Evolutionary conservation across 1,140 invertebrate species (phyloP), one percentile per base, ranked within the genome.

Genomic region (Calliopsis andreniformis): DNA sequence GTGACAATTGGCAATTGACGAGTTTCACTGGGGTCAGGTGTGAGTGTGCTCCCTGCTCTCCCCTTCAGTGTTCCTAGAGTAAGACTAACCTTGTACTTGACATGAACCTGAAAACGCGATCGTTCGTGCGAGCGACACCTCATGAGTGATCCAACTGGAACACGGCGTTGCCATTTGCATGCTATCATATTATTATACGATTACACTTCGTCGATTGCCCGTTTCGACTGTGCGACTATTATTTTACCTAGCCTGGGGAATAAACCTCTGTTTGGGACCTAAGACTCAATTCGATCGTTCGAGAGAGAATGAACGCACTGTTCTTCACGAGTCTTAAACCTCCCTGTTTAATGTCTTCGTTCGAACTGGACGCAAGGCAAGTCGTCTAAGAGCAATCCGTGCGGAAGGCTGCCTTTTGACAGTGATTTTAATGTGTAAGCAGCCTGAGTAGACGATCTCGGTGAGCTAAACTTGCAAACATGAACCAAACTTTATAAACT

Each of bases 1-100:
- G 39, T n/a, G 69, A 85, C 75, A 90, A 89, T 91, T 90, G 86
- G 86, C 87, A 88, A 90, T 90, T 87, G 88, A 82, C 86, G 84
- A 89, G 87, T 91, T 90, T 91, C 90, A 92, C 82, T 91, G 89
- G 89, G 89, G 89, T 92, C 90, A 90, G 90, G 90, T 92, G 85
- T 88, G 89, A 91, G 89, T 91, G 88, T 91, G 85, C 86, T 89
- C 86, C 89, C 87, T 72, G 87, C 84, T 89, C 85, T 89, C 83
- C 87, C 85, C 88, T 76, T 91, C 85, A 84, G 79, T 90, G 87
- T 90, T 87, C 83, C 85, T 89, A 89, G 87, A 88, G 59, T 88
- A 89, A 89, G 83, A 82, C 81, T 76, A 76, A 85, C 77, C 76
- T 47, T 69, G 75, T 84, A 80, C 10, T 83, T 78, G 64, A 79